Evolutionary conservation across 1,140 invertebrate genomes (phyloP).

Genomic region (Arctopsyche grandis): DNA sequence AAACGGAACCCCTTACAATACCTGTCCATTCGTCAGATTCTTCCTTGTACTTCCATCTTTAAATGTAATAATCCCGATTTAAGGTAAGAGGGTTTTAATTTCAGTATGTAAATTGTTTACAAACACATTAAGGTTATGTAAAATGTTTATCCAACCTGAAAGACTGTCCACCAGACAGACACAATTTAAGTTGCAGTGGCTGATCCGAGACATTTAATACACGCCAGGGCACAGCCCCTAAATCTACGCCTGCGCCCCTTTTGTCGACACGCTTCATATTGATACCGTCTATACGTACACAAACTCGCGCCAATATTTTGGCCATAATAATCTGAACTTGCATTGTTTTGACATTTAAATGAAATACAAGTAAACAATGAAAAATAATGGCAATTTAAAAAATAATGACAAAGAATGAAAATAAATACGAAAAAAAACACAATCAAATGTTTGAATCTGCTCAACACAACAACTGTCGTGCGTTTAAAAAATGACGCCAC

Average conservation of each 20-base stretch:
- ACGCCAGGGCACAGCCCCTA: not conserved
- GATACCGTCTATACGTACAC: too few relatives aligned
- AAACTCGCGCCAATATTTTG: not conserved
- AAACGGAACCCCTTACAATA: not conserved
- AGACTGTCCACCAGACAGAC: conserved; percentile 27
- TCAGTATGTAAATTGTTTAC: too few relatives aligned
- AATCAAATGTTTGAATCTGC: too few relatives aligned
- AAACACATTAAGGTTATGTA: not conserved
- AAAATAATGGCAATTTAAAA: too few relatives aligned
- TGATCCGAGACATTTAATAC: not conserved
- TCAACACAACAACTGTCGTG: too few relatives aligned
- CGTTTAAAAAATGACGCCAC: too few relatives aligned
- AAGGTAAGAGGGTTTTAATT: not conserved
- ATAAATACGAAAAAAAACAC: too few relatives aligned
- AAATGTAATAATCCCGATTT: too few relatives aligned
- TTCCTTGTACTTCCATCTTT: conserved; percentile 28
- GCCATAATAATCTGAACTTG: not conserved
- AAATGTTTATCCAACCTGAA: conserved; percentile 19
- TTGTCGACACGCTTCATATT: too few relatives aligned
- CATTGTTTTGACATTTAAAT: not conserved
- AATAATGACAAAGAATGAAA: too few relatives aligned
- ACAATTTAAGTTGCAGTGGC: not conserved
- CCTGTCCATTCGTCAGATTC: conserved; percentile 25
- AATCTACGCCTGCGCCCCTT: too few relatives aligned
- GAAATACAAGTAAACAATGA: too few relatives aligned